Base-by-base conservation (phyloP, 92 coral and sea anemone genomes). In the Paramuricea clavata region DNA sequence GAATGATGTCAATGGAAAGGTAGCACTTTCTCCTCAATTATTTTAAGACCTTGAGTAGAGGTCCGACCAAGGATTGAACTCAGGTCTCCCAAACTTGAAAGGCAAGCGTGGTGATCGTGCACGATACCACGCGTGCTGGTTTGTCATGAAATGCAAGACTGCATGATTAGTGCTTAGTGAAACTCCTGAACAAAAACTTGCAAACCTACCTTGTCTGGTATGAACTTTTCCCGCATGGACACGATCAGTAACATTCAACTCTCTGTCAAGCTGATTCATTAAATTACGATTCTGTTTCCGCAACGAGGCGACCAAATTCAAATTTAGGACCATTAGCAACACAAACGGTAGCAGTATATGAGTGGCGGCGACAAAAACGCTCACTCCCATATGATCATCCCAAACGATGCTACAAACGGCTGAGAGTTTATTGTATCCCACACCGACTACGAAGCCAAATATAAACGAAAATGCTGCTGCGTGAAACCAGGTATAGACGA, bases 391-490 rank as follows among this genome's bases (percentile, higher is more conserved):
- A 54, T 68, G 80, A 2, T 61, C 32, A 25, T 81, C 82, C 93
- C 93, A 90, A 21, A 57, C 71, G 31, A 90, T 27, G 12, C 93
- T 90, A 49, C 93, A 90, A 65, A 74, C 90, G 74, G 70, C 74
- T 12, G 85, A 81, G 9, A 21, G 34, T 9, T 86, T 71, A 33
- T 87, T 86, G 56, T 86, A 90, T 70, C 82, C 61, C 12, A 90
- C 77, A 25, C 84, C 54, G 12, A 90, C 31, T 12, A 35, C 70
- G 3, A 76, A 21, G 12, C 85, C 93, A 65, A 75, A 79, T 25
- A 69, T 61, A 12, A 90, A 22, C 16, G 75, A 90, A 57, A 81
- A 86, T 0, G 52, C 35, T 2, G 59, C 1, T 10, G 90, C 85
- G 33, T 90, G 86, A 27, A 74, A 3, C 93, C 93, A 90, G n/a